These are phyloP conservation scores for Petaurus breviceps DNA, from an alignment of 2,113 vertebrate species.

Conservation along the genomic window DNA sequence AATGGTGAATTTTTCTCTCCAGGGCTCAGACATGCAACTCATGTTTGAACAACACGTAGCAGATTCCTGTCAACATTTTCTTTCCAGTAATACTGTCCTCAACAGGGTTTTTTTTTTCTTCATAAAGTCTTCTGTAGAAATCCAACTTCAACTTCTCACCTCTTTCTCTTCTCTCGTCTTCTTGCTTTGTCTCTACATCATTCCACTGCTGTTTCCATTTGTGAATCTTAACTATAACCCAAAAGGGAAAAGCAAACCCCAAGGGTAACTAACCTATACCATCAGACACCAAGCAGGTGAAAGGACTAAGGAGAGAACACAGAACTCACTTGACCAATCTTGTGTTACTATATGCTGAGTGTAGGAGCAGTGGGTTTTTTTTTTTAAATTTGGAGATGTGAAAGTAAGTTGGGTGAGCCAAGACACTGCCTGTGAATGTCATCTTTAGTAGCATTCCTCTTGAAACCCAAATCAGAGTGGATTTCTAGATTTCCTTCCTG, in stretches of 20 bases:
- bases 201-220: neutral
- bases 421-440: neutral
- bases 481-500: constrained; percentile 21
- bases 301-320: neutral
- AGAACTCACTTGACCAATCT: neutral
- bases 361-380: neutral
- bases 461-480: neutral
- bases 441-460: neutral
- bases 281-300: neutral
- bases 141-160: neutral
- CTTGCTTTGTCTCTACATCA: neutral
- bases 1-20: neutral
- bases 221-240: neutral
- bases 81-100: neutral
- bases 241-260: neutral
- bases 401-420: neutral
- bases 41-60: neutral
- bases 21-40: neutral
- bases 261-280: neutral
- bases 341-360: neutral
- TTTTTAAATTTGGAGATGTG: constrained; percentile 8
- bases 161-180: neutral
- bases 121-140: neutral
- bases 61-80: neutral
- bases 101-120: neutral